phyloP scores from a whole-genome alignment of 2,888 invertebrate species.

The Cheilosia urbana region DNA sequence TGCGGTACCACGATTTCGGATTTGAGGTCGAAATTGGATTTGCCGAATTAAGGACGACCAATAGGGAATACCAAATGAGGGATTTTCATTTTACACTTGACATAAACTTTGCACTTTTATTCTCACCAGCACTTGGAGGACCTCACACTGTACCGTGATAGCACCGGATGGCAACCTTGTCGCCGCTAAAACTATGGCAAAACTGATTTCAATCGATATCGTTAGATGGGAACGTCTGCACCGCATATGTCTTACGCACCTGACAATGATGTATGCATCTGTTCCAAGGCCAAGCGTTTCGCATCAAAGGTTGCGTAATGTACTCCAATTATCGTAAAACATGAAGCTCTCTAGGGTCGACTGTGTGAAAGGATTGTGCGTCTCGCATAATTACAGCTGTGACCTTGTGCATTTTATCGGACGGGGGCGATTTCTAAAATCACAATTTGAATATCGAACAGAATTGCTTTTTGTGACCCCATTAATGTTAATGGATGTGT shows the following conservation, averaged over 20 bases:
- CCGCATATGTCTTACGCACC: slow-evolving; percentile 14
- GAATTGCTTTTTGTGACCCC: slow-evolving; percentile 54
- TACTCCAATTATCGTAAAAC: slow-evolving; percentile 69
- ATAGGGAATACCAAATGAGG: slow-evolving; percentile 47
- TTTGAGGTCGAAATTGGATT: slow-evolving; percentile 61
- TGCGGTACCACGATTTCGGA: slow-evolving; percentile 11
- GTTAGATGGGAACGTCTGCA: slow-evolving; percentile 6
- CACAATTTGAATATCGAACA: slow-evolving; percentile 67
- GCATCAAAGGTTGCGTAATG: slow-evolving; percentile 41
- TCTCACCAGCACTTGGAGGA: not conserved
- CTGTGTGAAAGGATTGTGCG: slow-evolving; percentile 63
- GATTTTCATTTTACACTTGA: slow-evolving; percentile 31
- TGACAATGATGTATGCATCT: slow-evolving; percentile 16
- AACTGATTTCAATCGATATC: slow-evolving; percentile 64
- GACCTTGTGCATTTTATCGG: slow-evolving; percentile 59
- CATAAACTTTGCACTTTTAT: slow-evolving; percentile 24
- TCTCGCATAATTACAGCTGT: slow-evolving; percentile 31
- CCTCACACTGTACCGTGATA: not conserved
- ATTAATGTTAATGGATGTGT: slow-evolving; percentile 73
- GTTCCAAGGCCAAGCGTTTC: slow-evolving; percentile 52
- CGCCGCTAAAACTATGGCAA: slow-evolving; percentile 45
- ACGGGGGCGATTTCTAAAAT: slow-evolving; percentile 41
- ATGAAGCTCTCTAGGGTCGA: slow-evolving; percentile 24
- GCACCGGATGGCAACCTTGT: slow-evolving; percentile 42
- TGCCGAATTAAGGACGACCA: slow-evolving; percentile 38